Conservation (phyloP, 1,140 invertebrate genomes). For the Colletes latitarsis region DNA sequence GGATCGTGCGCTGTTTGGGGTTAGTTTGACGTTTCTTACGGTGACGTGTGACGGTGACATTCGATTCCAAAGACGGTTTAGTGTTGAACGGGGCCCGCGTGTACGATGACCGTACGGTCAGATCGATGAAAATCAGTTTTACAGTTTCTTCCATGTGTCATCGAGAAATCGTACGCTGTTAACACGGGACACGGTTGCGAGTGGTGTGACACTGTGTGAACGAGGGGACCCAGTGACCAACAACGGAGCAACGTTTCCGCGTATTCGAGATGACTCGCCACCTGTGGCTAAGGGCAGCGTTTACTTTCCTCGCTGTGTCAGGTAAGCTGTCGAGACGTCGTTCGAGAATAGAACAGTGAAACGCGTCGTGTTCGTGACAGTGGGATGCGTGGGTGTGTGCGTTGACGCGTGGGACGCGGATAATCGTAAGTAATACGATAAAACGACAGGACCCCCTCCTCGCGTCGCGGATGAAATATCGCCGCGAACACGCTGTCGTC, state of each 20-base stretch:
- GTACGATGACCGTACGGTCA: neutral
- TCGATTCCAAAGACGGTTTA: neutral
- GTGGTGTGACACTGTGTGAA: constrained; percentile 38
- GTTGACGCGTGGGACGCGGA: constrained; percentile 26
- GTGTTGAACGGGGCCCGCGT: neutral
- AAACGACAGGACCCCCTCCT: constrained; percentile 1
- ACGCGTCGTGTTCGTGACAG: neutral
- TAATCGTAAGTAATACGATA: constrained; percentile 36
- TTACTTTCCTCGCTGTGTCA: constrained; percentile 61
- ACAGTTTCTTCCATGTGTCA: constrained; percentile 17
- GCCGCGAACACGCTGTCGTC: neutral
- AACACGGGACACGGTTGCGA: neutral
- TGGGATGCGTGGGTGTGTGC: neutral
- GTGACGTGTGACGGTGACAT: constrained; percentile 17
- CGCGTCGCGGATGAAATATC: constrained; percentile 1
- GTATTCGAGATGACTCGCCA: constrained; percentile 64
- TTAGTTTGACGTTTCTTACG: constrained; percentile 35
- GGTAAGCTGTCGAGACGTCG: constrained; percentile 60
- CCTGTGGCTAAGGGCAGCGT: constrained; percentile 67
- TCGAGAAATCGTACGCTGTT: neutral
- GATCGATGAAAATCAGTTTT: neutral
- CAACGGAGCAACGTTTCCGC: neutral
- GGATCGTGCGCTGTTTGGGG: constrained; percentile 8
- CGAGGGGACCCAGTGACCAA: neutral
- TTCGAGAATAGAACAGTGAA: neutral